Evolutionary conservation across 64 coral and sea anemone species (phyloP).

Genomic region (Cladopsammia gracilis): DNA sequence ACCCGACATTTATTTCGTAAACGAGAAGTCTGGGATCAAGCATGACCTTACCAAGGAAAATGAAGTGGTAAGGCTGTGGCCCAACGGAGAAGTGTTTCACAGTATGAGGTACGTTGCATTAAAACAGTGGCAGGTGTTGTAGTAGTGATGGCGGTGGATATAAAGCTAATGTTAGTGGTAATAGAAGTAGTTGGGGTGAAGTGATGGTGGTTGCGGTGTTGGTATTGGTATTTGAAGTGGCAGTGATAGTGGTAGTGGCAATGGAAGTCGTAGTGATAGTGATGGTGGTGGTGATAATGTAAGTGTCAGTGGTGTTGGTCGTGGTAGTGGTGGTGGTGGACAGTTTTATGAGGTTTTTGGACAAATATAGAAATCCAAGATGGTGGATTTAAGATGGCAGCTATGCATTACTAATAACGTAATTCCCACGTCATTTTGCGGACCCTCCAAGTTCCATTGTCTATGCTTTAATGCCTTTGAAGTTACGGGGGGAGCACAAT

Average conservation of each 20-base stretch:
- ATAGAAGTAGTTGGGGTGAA: background rate
- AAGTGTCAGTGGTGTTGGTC: background rate
- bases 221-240: background rate
- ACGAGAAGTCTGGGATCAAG: constrained; percentile 88
- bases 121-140: no score
- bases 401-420: no score
- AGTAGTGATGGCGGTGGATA: background rate
- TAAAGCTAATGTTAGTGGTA: background rate
- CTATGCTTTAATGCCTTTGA: no score
- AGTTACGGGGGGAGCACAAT: no score
- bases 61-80: constrained; percentile 92
- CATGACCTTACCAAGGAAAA: constrained; percentile 94
- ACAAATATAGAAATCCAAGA: no score
- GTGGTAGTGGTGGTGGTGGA: background rate
- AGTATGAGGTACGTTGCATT: constrained; percentile 79
- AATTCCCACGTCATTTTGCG: no score
- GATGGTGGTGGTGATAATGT: no score
- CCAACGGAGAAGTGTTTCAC: constrained; percentile 88
- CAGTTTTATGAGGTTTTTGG: no score
- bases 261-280: no score
- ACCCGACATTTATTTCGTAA: constrained; percentile 95
- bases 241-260: no score
- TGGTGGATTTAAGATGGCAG: no score
- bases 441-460: no score
- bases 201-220: background rate